Evolutionary conservation across 2,888 invertebrate genomes (phyloP).

Genomic region (Agonopterix subpropinquella): DNA sequence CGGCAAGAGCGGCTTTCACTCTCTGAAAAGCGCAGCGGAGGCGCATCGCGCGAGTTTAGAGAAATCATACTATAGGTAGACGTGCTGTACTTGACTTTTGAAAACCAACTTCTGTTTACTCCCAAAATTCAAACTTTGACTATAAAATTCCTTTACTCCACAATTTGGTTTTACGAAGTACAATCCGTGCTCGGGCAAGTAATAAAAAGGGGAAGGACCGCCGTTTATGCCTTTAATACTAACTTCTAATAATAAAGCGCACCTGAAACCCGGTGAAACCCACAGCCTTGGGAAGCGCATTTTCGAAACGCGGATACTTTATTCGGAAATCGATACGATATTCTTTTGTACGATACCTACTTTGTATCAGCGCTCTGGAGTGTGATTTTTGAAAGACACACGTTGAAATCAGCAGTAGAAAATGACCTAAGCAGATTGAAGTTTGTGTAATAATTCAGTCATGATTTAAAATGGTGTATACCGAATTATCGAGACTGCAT

Average conservation of each 20-base stretch:
- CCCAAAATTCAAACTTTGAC: slow-evolving; percentile 5
- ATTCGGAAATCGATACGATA: not conserved
- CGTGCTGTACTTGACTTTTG: not conserved
- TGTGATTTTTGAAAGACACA: too few species aligned
- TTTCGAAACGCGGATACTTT: not conserved
- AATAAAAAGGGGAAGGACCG: slow-evolving; percentile 14
- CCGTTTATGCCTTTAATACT: slow-evolving; percentile 14
- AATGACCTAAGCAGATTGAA: too few species aligned
- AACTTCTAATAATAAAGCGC: slow-evolving; percentile 22
- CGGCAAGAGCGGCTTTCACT: too few species aligned
- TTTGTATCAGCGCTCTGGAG: too few species aligned
- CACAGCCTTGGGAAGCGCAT: slow-evolving; percentile 2
- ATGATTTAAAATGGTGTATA: too few species aligned
- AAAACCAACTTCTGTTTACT: slow-evolving; percentile 3
- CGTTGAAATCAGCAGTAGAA: too few species aligned
- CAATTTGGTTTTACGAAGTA: slow-evolving; percentile 8
- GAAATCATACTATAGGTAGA: too few species aligned
- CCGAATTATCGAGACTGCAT: too few species aligned
- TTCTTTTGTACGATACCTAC: too few species aligned
- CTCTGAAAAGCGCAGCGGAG: too few species aligned
- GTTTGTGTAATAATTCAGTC: too few species aligned
- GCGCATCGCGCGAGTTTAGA: too few species aligned
- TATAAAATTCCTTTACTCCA: slow-evolving; percentile 6
- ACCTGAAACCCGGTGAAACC: slow-evolving; percentile 13
- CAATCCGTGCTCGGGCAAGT: slow-evolving; percentile 8